These are phyloP conservation scores for Naso thynnoides DNA, from an alignment of 2,797 vertebrate genomes.

Conservation along the genomic window DNA sequence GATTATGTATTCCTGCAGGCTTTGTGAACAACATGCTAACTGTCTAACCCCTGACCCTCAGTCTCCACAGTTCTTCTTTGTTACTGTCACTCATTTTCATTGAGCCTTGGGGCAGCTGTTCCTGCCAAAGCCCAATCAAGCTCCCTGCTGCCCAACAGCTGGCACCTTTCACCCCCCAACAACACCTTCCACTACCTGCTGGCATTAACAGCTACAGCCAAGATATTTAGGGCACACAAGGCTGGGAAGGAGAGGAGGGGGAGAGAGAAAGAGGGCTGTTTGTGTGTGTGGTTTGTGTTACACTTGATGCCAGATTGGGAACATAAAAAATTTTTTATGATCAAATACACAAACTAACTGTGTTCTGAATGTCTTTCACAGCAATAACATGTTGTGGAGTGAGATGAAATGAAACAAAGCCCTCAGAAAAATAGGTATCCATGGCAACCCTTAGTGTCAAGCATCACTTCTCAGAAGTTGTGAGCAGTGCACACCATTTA, in stretches of 20 bases:
- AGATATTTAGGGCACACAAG: conserved; percentile 11
- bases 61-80: conserved; percentile 58
- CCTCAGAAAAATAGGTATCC: conserved; percentile 52
- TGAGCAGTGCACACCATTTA: conserved; percentile 29
- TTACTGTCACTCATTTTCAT: conserved; percentile 59
- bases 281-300: not conserved
- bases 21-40: conserved; percentile 52
- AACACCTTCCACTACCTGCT: conserved; percentile 46
- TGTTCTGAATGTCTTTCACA: conserved; percentile 16
- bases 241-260: not conserved
- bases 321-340: conserved; percentile 9
- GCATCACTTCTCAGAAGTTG: conserved; percentile 55
- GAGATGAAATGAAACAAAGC: conserved; percentile 20
- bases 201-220: conserved; percentile 29
- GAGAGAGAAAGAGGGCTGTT: not conserved
- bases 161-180: conserved; percentile 46
- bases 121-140: conserved; percentile 53
- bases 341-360: not conserved
- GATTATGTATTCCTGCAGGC: conserved; percentile 49
- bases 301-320: not conserved
- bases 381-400: conserved; percentile 21
- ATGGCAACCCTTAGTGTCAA: conserved; percentile 64
- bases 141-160: conserved; percentile 41
- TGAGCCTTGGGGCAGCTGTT: conserved; percentile 50
- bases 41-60: conserved; percentile 58